Percentiles rank a stretch among this genome's conserved stretches.
Evolutionary conservation across 2,797 vertebrate genomes (phyloP).

Genomic region (Petrocephalus schoutedeni): DNA sequence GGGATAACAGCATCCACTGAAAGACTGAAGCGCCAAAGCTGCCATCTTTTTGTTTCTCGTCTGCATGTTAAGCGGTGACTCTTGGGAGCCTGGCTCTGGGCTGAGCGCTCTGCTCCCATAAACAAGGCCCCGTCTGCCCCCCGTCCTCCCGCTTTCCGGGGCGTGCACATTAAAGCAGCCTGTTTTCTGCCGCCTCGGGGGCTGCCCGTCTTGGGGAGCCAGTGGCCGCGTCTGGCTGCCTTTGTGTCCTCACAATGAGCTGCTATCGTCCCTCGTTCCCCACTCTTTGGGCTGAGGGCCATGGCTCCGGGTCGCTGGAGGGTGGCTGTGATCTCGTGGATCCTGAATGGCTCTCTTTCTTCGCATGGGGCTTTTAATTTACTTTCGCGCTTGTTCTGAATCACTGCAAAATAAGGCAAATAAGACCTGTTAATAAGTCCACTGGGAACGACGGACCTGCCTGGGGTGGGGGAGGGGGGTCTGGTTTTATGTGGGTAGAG

Average conservation of each 20-base stretch:
- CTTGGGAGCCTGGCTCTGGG: neutral
- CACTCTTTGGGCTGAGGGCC: neutral
- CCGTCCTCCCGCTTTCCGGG: neutral
- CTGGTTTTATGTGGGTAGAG: neutral
- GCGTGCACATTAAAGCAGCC: neutral
- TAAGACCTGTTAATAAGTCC: neutral
- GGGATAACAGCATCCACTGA: neutral
- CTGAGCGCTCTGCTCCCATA: neutral
- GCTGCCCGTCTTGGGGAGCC: neutral
- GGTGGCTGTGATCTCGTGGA: neutral
- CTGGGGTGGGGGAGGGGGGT: neutral
- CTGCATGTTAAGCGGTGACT: neutral
- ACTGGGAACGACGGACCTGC: neutral
- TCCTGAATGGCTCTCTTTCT: neutral
- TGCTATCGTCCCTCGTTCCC: neutral
- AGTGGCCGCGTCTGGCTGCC: neutral
- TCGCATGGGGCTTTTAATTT: neutral
- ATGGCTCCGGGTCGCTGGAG: neutral
- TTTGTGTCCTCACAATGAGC: constrained; percentile 1
- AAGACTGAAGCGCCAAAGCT: neutral
- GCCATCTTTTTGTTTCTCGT: neutral
- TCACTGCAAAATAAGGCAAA: neutral
- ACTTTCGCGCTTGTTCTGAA: neutral
- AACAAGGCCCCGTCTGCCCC: neutral
- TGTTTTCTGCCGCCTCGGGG: neutral